Base-by-base conservation (phyloP, 2,888 invertebrate species). In the Drosophila anomalata region DNA sequence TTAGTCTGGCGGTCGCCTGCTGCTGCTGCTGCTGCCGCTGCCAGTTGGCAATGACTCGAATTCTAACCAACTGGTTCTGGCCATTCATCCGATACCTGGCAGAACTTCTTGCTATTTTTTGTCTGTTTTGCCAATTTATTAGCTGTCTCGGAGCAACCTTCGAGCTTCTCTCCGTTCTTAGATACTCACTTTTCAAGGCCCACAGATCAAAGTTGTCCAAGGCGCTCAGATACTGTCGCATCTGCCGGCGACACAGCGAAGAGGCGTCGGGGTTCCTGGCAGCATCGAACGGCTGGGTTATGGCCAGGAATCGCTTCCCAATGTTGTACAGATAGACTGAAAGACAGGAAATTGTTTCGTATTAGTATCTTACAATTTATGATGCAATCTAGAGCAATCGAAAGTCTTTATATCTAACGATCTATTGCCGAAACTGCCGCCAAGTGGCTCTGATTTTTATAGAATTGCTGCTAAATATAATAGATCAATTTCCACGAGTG, bases 141-240 rank as follows among this genome's bases (percentile, higher is more conserved):
- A 31, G 12, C 61, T 61, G 61, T 61, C 61, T 17, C 8, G n/a
- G 17, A 2, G 5, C 9, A 17, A 26, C 62, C 61, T 63, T 53
- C 53, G 14, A 5, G 22, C 44, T 20, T 12, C 44, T 44, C 20
- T 11, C 9, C 20, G 8, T 20, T 11, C 20, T 8, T 41, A 17
- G 41, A 44, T 79, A 91, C 91, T 91, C 76, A 91, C 91, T 91
- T 81, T 87, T 90, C 69, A 91, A 73, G 44, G 91, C 91, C 91
- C 91, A 91, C 62, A 91, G 73, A 71, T 91, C 91, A 51, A 91
- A 89, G 58, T 91, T 90, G 66, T 89, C 79, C 58, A 91, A 76
- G 50, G 86, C 90, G 26, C 87, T 75, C 24, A 90, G 56, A 76
- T 88, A 91, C 50, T 80, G 79, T 42, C 78, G 83, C 65, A 89